Evolutionary conservation across 2,113 vertebrate genomes (phyloP).

Genomic region (Regulus satrapa): DNA sequence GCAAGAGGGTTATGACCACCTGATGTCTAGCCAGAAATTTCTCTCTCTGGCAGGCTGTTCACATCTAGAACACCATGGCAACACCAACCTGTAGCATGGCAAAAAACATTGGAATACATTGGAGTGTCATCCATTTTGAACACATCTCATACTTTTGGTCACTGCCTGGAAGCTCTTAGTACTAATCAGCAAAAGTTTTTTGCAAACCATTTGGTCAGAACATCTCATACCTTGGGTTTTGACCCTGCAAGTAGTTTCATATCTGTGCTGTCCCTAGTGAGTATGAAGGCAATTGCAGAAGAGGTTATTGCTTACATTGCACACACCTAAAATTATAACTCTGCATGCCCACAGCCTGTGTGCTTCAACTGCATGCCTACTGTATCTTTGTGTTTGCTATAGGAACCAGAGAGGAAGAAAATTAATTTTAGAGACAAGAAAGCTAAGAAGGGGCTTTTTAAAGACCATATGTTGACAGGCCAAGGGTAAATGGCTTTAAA

Average conservation of each 20-base stretch:
- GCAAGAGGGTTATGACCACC: not conserved
- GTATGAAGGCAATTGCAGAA: not conserved
- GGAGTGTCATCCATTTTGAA: not conserved
- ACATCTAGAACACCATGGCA: not conserved
- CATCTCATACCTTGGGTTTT: not conserved
- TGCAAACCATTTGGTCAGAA: not conserved
- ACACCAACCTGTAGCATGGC: not conserved
- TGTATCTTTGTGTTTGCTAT: not conserved
- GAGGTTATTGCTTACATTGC: not conserved
- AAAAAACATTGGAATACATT: not conserved
- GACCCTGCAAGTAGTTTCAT: not conserved
- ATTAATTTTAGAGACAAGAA: not conserved
- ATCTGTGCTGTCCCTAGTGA: not conserved
- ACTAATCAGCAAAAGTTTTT: not conserved
- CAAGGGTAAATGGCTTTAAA: not conserved
- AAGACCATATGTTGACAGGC: not conserved
- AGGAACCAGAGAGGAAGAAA: not conserved
- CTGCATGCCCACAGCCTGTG: accelerated
- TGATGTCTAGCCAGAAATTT: not conserved
- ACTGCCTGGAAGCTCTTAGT: not conserved
- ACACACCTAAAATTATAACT: not conserved
- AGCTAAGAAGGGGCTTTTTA: not conserved
- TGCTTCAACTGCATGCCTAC: not conserved
- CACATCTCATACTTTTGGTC: not conserved
- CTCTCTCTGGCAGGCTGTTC: not conserved